Conservation (phyloP, 2,797 vertebrate genomes). For the Morus bassanus region DNA sequence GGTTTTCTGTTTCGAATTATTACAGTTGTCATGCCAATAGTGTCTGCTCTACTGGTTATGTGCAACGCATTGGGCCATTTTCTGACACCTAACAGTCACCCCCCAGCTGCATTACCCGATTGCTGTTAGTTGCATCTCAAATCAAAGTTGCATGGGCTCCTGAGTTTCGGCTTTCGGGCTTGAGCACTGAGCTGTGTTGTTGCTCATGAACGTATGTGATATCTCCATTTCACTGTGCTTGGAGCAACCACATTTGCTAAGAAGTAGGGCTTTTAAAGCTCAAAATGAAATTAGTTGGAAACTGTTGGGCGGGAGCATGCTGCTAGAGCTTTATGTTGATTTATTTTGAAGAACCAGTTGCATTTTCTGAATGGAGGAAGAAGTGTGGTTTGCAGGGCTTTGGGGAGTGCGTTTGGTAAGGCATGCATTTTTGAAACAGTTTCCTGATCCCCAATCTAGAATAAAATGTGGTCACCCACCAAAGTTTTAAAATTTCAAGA, state of each 20-base stretch:
- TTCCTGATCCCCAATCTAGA: not conserved
- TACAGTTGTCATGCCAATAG: slow-evolving; percentile 36
- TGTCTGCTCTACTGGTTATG: slow-evolving; percentile 48
- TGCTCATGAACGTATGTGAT: slow-evolving; percentile 13
- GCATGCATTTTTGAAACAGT: slow-evolving; percentile 14
- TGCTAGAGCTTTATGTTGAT: slow-evolving; percentile 37
- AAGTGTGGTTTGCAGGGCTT: slow-evolving; percentile 11
- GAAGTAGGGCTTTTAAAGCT: not conserved
- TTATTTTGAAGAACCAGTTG: slow-evolving; percentile 52
- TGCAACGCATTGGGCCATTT: slow-evolving; percentile 44
- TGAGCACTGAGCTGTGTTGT: slow-evolving; percentile 47
- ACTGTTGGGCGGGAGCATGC: slow-evolving; percentile 58
- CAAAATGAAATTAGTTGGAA: not conserved
- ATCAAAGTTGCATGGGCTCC: slow-evolving; percentile 70
- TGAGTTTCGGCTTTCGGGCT: slow-evolving; percentile 65
- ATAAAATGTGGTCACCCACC: not conserved
- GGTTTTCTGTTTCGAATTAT: not conserved
- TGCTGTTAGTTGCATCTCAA: slow-evolving; percentile 65
- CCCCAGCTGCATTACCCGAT: slow-evolving; percentile 58
- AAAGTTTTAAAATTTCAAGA: not conserved
- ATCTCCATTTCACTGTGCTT: slow-evolving; percentile 68
- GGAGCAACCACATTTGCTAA: slow-evolving; percentile 43
- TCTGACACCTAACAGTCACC: slow-evolving; percentile 21
- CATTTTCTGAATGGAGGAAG: slow-evolving; percentile 29
- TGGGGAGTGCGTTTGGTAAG: slow-evolving; percentile 22